These are phyloP conservation scores for Nycteola revayana DNA, from an alignment of 2,888 invertebrate genomes.

Conservation along the genomic window DNA sequence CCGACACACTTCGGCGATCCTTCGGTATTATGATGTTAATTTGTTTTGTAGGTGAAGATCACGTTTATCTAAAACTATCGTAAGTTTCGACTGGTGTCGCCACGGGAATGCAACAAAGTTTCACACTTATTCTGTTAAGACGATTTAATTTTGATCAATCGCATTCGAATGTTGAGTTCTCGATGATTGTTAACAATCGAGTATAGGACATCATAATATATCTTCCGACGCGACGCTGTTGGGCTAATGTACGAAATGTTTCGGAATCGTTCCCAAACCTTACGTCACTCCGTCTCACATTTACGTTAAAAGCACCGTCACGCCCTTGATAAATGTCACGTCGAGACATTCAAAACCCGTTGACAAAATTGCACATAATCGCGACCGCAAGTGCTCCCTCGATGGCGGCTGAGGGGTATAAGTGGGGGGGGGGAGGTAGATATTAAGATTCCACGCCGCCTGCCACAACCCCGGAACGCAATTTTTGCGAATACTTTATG, in stretches of 20 bases:
- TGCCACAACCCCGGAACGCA: conserved; percentile 45
- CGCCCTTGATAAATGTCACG: conserved; percentile 39
- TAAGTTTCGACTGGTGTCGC: not conserved
- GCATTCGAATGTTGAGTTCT: too few species aligned
- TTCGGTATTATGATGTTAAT: too few species aligned
- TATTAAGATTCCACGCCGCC: conserved; percentile 57
- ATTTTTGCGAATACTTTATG: conserved; percentile 67
- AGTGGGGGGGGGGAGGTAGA: conserved; percentile 25
- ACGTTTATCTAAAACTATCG: too few species aligned
- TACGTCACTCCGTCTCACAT: conserved; percentile 9
- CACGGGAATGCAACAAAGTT: too few species aligned
- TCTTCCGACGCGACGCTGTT: too few species aligned
- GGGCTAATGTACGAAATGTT: not conserved
- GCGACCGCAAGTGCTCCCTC: conserved; percentile 10
- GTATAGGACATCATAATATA: too few species aligned
- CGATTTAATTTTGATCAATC: too few species aligned
- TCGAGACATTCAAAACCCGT: conserved; percentile 41
- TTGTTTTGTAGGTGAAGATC: too few species aligned
- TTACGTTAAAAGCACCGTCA: conserved; percentile 19
- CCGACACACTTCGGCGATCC: too few species aligned
- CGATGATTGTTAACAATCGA: too few species aligned
- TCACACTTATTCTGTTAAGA: too few species aligned
- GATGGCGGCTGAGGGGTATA: conserved; percentile 3
- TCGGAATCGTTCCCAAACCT: not conserved
- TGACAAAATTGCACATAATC: conserved; percentile 53